Evolutionary conservation across 2,797 vertebrate species (phyloP).

Genomic region (Helostoma temminkii): DNA sequence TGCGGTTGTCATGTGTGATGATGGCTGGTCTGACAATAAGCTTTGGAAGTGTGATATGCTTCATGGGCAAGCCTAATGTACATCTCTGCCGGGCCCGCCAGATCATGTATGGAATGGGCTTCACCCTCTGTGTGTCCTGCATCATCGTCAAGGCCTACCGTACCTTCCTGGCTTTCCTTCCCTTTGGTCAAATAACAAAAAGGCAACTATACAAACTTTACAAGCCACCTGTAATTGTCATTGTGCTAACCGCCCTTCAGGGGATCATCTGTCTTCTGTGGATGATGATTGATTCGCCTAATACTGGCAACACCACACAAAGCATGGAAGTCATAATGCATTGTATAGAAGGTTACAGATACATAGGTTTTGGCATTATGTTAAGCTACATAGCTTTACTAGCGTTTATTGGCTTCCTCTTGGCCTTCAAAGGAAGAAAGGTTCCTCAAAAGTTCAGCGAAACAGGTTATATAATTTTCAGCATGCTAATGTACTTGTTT

Average conservation of each 20-base stretch:
- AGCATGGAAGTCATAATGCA: slow-evolving; percentile 45
- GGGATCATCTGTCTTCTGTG: slow-evolving; percentile 74
- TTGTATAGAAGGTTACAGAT: slow-evolving; percentile 66
- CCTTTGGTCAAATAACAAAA: slow-evolving; percentile 44
- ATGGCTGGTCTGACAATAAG: slow-evolving; percentile 70
- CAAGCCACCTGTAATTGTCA: slow-evolving; percentile 61
- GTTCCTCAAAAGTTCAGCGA: slow-evolving; percentile 76
- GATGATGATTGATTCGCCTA: slow-evolving; percentile 68
- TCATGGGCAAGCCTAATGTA: slow-evolving; percentile 66
- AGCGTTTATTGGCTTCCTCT: slow-evolving; percentile 72
- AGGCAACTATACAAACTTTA: slow-evolving; percentile 56
- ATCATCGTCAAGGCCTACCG: slow-evolving; percentile 76
- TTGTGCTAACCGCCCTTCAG: slow-evolving; percentile 55
- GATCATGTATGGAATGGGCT: slow-evolving; percentile 75
- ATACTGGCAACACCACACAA: slow-evolving; percentile 8
- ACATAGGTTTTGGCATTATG: slow-evolving; percentile 72
- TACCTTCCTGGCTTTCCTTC: slow-evolving; percentile 72
- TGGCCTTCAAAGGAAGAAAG: slow-evolving; percentile 77
- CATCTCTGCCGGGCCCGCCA: slow-evolving; percentile 73
- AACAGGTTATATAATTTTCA: slow-evolving; percentile 75
- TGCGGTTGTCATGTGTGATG: slow-evolving; percentile 71
- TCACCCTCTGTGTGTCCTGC: slow-evolving; percentile 80
- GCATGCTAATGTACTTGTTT: slow-evolving; percentile 83
- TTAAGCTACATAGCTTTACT: slow-evolving; percentile 75
- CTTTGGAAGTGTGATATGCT: slow-evolving; percentile 73